Percentiles rank a stretch among this genome's conserved stretches.
Conservation (phyloP, 2,888 invertebrate genomes). For the Harpalus rufipes region DNA sequence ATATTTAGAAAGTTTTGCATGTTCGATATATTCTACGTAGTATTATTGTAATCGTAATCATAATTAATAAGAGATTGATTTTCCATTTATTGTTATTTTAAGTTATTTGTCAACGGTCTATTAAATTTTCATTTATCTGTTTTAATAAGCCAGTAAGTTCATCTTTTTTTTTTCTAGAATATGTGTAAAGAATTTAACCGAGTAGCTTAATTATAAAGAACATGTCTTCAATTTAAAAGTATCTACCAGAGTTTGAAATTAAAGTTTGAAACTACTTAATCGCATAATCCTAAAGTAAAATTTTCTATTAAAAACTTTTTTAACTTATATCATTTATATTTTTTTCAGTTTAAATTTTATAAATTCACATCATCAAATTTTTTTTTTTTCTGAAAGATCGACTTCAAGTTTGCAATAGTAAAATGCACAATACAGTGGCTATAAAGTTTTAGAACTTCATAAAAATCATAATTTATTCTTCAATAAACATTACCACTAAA, state of each 20-base stretch:
- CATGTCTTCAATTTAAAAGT: neutral
- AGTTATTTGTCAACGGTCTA: too few species aligned
- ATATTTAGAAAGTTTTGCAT: constrained; percentile 3
- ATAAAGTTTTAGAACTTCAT: too few species aligned
- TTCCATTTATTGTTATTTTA: too few species aligned
- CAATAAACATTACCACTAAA: too few species aligned
- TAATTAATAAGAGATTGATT: neutral
- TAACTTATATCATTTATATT: neutral
- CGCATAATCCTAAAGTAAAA: neutral
- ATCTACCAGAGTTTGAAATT: neutral
- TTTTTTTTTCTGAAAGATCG: too few species aligned
- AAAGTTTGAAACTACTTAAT: neutral
- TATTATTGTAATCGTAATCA: neutral
- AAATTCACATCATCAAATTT: neutral
- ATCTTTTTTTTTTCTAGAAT: neutral
- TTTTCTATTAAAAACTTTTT: constrained; percentile 1
- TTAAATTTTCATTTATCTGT: too few species aligned
- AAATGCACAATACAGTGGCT: too few species aligned
- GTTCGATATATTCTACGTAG: neutral
- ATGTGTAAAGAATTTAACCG: neutral
- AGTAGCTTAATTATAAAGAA: neutral
- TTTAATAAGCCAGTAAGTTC: neutral
- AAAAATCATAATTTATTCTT: too few species aligned
- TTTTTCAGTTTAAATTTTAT: neutral
- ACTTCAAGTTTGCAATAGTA: too few species aligned